phyloP scores from a whole-genome alignment of 2,797 vertebrate species.

The Antrozous pallidus region DNA sequence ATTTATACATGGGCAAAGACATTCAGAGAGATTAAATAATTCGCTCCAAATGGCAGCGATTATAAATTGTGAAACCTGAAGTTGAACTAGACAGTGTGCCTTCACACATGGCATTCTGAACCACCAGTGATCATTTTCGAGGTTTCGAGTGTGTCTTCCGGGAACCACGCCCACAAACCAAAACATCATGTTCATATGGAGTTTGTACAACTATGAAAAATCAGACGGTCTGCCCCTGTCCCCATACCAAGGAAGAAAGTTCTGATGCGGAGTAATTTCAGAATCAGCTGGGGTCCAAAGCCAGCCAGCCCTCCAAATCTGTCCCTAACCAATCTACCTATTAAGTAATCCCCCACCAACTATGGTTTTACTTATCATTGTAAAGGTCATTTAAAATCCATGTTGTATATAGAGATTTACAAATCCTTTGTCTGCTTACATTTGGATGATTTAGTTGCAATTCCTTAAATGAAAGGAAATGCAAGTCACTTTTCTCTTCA shows the following conservation, averaged over 20 bases:
- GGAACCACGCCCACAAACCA: not conserved
- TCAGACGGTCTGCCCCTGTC: not conserved
- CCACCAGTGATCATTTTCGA: not conserved
- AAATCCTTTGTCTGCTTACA: not conserved
- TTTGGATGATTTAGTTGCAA: not conserved
- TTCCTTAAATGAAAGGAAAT: not conserved
- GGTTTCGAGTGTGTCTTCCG: not conserved
- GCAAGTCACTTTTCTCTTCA: not conserved
- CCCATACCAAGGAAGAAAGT: not conserved
- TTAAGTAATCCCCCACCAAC: not conserved
- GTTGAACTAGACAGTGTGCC: not conserved
- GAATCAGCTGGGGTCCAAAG: not conserved
- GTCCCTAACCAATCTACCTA: no score
- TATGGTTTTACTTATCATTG: not conserved
- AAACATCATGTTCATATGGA: not conserved
- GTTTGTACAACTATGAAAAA: not conserved
- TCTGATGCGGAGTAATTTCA: not conserved
- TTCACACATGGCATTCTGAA: not conserved
- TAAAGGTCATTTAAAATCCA: not conserved
- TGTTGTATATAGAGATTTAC: not conserved
- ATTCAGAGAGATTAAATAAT: not conserved
- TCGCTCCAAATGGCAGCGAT: not conserved
- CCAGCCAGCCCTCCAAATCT: not conserved
- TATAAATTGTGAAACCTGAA: not conserved
- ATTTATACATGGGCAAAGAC: not conserved